Evolutionary conservation across 2,113 vertebrate species (phyloP).

Genomic region (Lichenostomus cassidix): DNA sequence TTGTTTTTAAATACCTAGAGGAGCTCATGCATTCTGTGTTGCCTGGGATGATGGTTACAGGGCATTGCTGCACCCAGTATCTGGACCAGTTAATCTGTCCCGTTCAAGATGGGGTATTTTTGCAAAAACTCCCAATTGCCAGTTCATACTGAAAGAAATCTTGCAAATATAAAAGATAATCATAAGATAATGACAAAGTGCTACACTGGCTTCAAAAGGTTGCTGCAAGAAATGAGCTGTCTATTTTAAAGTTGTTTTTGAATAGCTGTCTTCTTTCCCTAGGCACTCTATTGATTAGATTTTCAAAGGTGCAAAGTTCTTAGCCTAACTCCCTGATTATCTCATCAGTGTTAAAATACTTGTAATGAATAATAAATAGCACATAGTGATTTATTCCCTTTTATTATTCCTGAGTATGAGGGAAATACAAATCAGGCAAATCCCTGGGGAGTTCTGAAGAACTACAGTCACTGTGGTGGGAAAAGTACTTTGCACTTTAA

Average conservation of each 20-base stretch:
- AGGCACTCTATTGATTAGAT: not conserved
- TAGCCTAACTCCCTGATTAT: not conserved
- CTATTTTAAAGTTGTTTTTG: not conserved
- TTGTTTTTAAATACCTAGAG: not conserved
- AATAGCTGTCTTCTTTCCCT: not conserved
- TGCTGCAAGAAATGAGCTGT: not conserved
- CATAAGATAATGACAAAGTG: not conserved
- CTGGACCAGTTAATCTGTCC: not conserved
- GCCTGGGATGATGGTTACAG: not conserved
- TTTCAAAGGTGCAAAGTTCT: not conserved
- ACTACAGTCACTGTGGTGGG: not conserved
- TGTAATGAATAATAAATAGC: not conserved
- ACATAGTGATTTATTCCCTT: not conserved
- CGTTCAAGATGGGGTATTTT: not conserved
- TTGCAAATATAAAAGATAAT: not conserved
- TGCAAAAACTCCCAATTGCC: fast-evolving
- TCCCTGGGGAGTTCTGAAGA: not conserved
- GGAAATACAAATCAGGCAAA: not conserved
- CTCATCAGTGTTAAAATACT: not conserved
- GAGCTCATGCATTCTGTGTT: not conserved
- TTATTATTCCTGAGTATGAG: not conserved
- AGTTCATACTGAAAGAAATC: not conserved
- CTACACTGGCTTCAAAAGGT: not conserved
- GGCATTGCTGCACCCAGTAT: not conserved
- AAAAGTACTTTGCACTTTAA: not conserved